Percentiles rank a stretch among this genome's conserved stretches.
Conservation (phyloP, 1,140 invertebrate species). For the Megathymus violae region DNA sequence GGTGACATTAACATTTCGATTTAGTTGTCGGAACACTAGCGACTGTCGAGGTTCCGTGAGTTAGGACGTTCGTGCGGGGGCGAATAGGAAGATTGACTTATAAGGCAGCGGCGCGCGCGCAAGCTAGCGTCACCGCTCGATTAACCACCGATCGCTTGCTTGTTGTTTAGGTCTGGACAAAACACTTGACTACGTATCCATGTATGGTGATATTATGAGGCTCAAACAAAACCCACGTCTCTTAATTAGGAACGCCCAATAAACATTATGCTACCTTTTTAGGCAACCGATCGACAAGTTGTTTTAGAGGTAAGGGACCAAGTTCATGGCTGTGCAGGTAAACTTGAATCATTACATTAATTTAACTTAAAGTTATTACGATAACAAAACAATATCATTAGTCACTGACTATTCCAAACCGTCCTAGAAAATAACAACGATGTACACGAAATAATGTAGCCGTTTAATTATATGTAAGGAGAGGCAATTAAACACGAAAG, state of each 20-base stretch:
- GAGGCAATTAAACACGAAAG: conserved; percentile 64
- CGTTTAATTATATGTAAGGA: conserved; percentile 54
- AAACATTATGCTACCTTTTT: conserved; percentile 15
- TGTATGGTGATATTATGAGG: conserved; percentile 72
- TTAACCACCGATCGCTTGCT: conserved; percentile 56
- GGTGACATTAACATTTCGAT: conserved; percentile 20
- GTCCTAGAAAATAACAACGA: conserved; percentile 20
- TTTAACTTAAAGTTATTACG: neutral
- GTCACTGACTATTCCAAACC: conserved; percentile 2
- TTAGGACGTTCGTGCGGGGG: conserved; percentile 59
- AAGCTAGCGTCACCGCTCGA: conserved; percentile 70
- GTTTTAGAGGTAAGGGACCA: conserved; percentile 11
- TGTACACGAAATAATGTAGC: conserved; percentile 46
- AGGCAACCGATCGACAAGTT: conserved; percentile 2
- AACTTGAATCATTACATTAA: conserved; percentile 7
- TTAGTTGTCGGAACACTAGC: conserved; percentile 42
- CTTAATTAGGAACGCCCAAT: conserved; percentile 39
- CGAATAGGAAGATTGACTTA: conserved; percentile 75
- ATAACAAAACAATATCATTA: neutral
- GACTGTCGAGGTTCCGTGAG: conserved; percentile 48
- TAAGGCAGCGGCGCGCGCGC: conserved; percentile 61
- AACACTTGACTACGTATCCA: conserved; percentile 61
- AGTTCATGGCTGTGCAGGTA: conserved; percentile 1
- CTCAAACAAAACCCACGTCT: conserved; percentile 46
- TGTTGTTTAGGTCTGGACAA: conserved; percentile 61